Base-by-base conservation (phyloP, 2,888 invertebrate genomes). In the Ophraella communa region DNA sequence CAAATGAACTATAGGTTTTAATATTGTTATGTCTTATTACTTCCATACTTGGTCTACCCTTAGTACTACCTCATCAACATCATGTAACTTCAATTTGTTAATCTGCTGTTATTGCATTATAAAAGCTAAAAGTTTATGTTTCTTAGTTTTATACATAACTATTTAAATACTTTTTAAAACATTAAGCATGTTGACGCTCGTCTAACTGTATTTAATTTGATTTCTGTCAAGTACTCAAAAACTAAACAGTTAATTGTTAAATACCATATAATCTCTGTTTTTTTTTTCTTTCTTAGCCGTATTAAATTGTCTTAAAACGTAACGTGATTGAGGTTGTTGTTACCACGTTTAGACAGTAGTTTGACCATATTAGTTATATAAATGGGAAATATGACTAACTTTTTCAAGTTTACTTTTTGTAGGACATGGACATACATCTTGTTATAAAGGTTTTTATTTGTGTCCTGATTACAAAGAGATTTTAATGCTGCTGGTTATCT, bases 351-450 rank as follows among this genome's bases (percentile, higher is more conserved):
- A 56, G 55, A 58, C 62, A 66, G 69, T 58, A 30, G 66, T 69
- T 66, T 69, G 64, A 47, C 69, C 69, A 69, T 69, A 69, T 69
- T 62, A 52, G 67, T 55, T 63, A 18, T 61, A 69, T n/a, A n/a
- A 64, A 67, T 67, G 67, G 63, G 67, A 67, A 69, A 67, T 69
- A 67, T 69, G 67, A 69, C 67, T 67, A 69, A 66, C 64, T 64
- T 65, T 58, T 67, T 66, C 69, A 69, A 67, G 69, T 62, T 67
- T 66, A 60, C 59, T 59, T 69, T 69, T 69, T 65, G 66, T 69
- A 67, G 69, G 66, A 69, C 69, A 69, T 67, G 69, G 69, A 69
- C 69, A 67, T 62, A 53, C 27, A 53, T 59, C 42, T 42, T 51
- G 54, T 60, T 30, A 60, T 53, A 30, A n/a, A n/a, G n/a, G n/a